A percentile compares a stretch with the other conserved stretches of the same genome.
Conservation (phyloP, 2,888 invertebrate species). For the Trissonchulus latispiculum region DNA sequence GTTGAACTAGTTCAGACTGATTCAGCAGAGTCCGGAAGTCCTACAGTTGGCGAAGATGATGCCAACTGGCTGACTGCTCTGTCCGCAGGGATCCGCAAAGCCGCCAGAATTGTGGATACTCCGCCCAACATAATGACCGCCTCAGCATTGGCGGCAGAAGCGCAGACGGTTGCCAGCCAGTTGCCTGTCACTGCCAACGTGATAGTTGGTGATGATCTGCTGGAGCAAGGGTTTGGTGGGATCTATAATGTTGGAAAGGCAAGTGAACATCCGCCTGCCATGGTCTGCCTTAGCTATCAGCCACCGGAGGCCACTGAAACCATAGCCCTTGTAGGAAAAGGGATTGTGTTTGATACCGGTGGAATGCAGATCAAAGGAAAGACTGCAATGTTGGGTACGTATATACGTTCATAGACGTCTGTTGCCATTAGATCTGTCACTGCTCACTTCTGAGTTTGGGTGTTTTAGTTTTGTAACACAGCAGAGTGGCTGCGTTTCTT, state of each 20-base stretch:
- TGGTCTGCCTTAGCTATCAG: conserved; percentile 59
- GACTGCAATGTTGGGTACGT: conserved; percentile 43
- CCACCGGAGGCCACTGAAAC: conserved; percentile 56
- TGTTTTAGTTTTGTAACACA: too few relatives aligned
- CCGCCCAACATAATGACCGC: conserved; percentile 77
- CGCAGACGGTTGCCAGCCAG: conserved; percentile 40
- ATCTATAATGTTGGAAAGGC: conserved; percentile 72
- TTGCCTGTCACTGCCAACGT: background rate
- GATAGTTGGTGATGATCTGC: conserved; percentile 60
- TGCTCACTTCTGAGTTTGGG: too few relatives aligned
- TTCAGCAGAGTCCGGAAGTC: conserved; percentile 19
- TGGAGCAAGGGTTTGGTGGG: conserved; percentile 66
- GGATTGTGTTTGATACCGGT: conserved; percentile 86
- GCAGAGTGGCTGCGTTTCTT: too few relatives aligned
- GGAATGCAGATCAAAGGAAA: conserved; percentile 81
- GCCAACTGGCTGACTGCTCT: conserved; percentile 40
- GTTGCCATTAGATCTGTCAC: too few relatives aligned
- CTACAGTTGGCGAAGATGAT: too few relatives aligned
- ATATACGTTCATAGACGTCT: too few relatives aligned
- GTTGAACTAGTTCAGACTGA: conserved; percentile 24
- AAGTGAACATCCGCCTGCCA: conserved; percentile 57
- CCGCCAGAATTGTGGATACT: conserved; percentile 70
- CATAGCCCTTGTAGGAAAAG: conserved; percentile 83
- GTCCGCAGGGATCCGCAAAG: conserved; percentile 54
- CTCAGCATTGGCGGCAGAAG: conserved; percentile 60